Percentiles rank a stretch among this genome's conserved stretches.
These are phyloP conservation scores for Megatriorchis doriae DNA, from an alignment of 2,113 vertebrate species.

Conservation along the genomic window DNA sequence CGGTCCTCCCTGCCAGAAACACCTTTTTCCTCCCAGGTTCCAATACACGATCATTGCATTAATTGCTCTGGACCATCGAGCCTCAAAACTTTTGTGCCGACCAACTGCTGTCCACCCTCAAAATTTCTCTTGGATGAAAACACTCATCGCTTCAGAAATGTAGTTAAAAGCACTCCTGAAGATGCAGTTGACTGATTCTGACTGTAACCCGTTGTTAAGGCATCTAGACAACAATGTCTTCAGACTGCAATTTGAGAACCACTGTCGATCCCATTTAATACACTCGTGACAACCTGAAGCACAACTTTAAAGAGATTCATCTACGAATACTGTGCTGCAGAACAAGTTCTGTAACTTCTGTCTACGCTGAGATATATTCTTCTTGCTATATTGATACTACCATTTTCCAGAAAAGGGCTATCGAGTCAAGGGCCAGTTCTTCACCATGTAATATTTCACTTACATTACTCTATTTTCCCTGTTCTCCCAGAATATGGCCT, in stretches of 20 bases:
- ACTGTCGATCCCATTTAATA: not conserved
- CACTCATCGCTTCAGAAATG: not conserved
- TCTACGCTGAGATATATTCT: not conserved
- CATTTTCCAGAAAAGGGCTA: not conserved
- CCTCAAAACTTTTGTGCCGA: not conserved
- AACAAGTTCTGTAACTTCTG: not conserved
- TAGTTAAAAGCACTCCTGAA: not conserved
- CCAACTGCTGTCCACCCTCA: not conserved
- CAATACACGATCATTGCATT: conserved; percentile 29
- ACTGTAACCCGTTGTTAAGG: not conserved
- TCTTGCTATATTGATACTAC: fast-evolving
- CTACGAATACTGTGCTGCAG: fast-evolving
- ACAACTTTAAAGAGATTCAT: not conserved
- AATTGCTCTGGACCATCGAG: not conserved
- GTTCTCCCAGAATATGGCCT: not conserved
- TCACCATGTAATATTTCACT: not conserved
- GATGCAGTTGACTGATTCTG: not conserved
- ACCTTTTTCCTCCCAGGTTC: not conserved
- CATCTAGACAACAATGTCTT: too few species aligned
- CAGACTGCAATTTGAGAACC: not conserved
- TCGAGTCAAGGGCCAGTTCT: not conserved
- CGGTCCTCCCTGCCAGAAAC: not conserved
- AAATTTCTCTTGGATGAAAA: fast-evolving
- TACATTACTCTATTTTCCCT: not conserved
- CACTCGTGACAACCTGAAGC: not conserved